Base-by-base conservation (phyloP, 2,797 vertebrate genomes). In the Miichthys miiuy region DNA sequence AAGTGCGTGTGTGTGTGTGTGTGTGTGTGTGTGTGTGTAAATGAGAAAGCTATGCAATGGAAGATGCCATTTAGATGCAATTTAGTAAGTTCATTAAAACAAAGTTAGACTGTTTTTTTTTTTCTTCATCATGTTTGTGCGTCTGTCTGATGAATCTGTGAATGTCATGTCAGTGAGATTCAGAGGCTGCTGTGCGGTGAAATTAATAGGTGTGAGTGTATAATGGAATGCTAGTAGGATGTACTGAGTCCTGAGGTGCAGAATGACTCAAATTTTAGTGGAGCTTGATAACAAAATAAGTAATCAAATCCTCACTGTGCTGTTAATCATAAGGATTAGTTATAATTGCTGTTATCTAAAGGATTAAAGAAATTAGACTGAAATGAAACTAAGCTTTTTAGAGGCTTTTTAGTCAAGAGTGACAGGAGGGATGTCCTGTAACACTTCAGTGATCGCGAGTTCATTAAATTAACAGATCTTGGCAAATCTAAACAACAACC, bases 121-220 rank as follows among this genome's bases (percentile, higher is more conserved):
- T 48, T 18, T 51, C 25, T 50, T 56, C 23, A 23, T 60, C 34
- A 3, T 52, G 27, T 61, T 12, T 68, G 46, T 48, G 56, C 11
- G 2, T 64, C 21, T 38, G 58, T 68, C 21, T 60, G 48, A 65
- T 50, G 18, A 23, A 51, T 44, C 20, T 80, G 42, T 38, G 23
- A 51, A 64, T 50, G 58, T 76, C 47, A 48, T 20, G 55, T 55
- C 57, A 56, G 68, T 50, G 50, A 65, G 41, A 66, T 77, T 62
- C 8, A 55, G 62, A 71, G 25, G 11, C 56, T 0, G 10, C 75
- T 81, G 79, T 80, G 68, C 58, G 46, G 76, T 47, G 41, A 76
- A 75, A 85, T 81, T 20, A 77, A 57, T 55, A 74, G 47, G 21
- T 68, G 46, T 46, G 65, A 68, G 68, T 55, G 65, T 27, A 63